A percentile compares a stretch with the other conserved stretches of the same genome.
Evolutionary conservation across 2,888 invertebrate species (phyloP).

Genomic region (Taenaris catops): DNA sequence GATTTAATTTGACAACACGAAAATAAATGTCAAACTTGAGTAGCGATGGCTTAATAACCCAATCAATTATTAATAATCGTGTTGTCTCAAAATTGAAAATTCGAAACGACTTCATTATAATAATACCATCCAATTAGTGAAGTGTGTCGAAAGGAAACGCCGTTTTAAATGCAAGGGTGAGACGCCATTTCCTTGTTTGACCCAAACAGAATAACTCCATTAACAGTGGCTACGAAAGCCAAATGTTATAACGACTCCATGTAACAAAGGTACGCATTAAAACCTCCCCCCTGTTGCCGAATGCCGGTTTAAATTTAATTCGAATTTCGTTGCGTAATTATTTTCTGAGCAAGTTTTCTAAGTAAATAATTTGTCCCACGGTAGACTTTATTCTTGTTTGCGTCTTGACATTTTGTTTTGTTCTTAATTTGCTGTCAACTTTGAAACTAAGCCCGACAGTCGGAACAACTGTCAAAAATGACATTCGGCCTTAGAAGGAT

Average conservation of each 20-base stretch:
- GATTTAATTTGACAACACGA: too few species aligned
- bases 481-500: conserved; percentile 4
- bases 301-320: conserved; percentile 31
- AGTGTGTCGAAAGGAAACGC: conserved; percentile 11
- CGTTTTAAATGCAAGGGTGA: conserved; percentile 9
- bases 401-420: conserved; percentile 10
- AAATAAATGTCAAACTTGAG: too few species aligned
- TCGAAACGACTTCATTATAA: too few species aligned
- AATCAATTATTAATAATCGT: too few species aligned
- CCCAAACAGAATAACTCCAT: conserved; percentile 23
- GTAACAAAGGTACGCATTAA: conserved; percentile 24
- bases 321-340: conserved; percentile 32
- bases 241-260: not conserved
- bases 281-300: conserved; percentile 24
- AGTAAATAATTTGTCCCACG: conserved; percentile 22
- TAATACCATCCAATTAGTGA: too few species aligned
- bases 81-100: too few species aligned
- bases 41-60: too few species aligned
- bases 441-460: conserved; percentile 10
- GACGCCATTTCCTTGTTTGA: conserved; percentile 16
- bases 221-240: conserved; percentile 9
- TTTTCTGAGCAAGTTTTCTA: conserved; percentile 24
- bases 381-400: conserved; percentile 4
- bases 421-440: conserved; percentile 14
- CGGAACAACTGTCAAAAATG: conserved; percentile 8